Percentiles rank a stretch among this genome's conserved stretches.
Conservation (phyloP, 2,888 invertebrate species). For the Ischnura elegans region DNA sequence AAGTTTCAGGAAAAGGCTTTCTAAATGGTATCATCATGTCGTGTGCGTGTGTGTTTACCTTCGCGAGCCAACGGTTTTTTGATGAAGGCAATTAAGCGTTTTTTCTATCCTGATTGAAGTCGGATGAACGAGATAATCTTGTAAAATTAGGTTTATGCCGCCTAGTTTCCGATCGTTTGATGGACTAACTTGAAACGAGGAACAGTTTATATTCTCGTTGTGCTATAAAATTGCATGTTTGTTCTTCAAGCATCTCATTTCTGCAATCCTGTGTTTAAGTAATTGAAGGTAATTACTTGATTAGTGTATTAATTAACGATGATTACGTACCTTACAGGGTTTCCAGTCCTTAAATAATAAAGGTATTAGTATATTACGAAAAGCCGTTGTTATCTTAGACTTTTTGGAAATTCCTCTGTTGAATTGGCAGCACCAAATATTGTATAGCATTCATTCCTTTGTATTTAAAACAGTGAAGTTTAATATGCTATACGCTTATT, state of each 20-base stretch:
- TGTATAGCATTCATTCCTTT: too few relatives aligned
- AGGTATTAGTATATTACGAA: too few relatives aligned
- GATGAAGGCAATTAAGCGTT: slow-evolving; percentile 25
- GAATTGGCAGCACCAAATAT: too few relatives aligned
- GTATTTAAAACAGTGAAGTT: too few relatives aligned
- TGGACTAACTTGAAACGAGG: neutral
- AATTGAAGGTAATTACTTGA: slow-evolving; percentile 6
- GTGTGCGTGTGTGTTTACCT: neutral
- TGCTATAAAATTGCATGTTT: slow-evolving; percentile 11
- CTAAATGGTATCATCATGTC: neutral
- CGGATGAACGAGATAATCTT: neutral
- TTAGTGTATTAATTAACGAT: neutral
- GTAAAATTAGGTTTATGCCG: neutral
- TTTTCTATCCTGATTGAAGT: neutral
- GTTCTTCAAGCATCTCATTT: neutral
- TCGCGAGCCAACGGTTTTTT: neutral
- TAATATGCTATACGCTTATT: too few relatives aligned
- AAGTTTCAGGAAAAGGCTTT: neutral
- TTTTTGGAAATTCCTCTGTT: too few relatives aligned
- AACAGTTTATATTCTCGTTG: neutral
- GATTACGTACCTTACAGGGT: neutral
- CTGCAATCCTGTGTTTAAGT: neutral
- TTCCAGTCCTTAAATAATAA: too few relatives aligned
- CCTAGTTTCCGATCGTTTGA: neutral
- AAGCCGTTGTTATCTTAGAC: too few relatives aligned